Evolutionary conservation across 2,888 invertebrate species (phyloP).

Genomic region (Drosophila kuntzei): DNA sequence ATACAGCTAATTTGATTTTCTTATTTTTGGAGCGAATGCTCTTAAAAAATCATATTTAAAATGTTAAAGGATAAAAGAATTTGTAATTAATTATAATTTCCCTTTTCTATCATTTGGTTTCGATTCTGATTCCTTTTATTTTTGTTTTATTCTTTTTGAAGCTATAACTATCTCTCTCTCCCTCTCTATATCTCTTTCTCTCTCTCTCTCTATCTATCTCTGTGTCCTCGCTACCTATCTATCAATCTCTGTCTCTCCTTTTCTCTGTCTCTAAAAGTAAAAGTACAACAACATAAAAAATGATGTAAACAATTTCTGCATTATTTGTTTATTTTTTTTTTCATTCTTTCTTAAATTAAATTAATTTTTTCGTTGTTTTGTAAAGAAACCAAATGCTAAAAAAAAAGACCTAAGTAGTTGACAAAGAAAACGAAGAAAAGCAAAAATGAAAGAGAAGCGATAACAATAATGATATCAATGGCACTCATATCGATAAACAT

Average conservation of each 20-base stretch:
- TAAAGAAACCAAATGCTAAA: constrained; percentile 28
- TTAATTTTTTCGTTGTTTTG: constrained; percentile 33
- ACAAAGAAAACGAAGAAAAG: constrained; percentile 78
- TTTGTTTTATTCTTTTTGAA: constrained; percentile 59
- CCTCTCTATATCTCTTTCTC: constrained; percentile 20
- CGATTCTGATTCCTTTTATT: constrained; percentile 36
- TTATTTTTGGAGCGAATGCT: constrained; percentile 8
- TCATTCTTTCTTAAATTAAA: constrained; percentile 5
- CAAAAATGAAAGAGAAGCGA: constrained; percentile 67
- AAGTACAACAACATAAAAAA: constrained; percentile 55
- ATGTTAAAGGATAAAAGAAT: constrained; percentile 19
- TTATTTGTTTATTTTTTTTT: constrained; percentile 25
- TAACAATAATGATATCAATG: constrained; percentile 57
- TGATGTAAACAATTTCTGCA: constrained; percentile 29
- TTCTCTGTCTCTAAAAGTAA: constrained; percentile 41
- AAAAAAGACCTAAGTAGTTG: constrained; percentile 48
- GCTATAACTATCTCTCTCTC: constrained; percentile 33
- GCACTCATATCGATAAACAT: constrained; percentile 56
- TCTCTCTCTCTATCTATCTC: constrained; percentile 28
- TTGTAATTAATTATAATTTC: constrained; percentile 36
- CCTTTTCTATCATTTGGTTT: constrained; percentile 15
- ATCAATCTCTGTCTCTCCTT: constrained; percentile 28
- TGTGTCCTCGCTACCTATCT: constrained; percentile 10
- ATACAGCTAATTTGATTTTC: constrained; percentile 35
- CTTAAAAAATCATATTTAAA: neutral